A percentile compares a stretch with the other conserved stretches of the same genome.
phyloP scores from a whole-genome alignment of 2,797 vertebrate genomes.

The Sebastes glaucus region DNA sequence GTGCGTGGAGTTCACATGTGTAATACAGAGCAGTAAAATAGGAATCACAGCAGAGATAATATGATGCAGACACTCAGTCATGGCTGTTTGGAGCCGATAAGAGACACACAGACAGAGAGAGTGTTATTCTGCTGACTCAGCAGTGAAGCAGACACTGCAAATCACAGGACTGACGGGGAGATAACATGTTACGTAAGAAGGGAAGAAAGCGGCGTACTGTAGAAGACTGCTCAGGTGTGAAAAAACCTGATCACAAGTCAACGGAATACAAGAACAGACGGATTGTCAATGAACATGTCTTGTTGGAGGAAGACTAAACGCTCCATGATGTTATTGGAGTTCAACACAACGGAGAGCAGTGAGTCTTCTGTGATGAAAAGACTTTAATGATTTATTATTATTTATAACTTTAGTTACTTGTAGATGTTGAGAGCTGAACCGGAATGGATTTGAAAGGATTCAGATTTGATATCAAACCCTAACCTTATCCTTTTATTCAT shows the following conservation, averaged over 20 bases:
- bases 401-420: not conserved
- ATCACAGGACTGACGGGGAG: constrained; percentile 16
- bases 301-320: not conserved
- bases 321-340: accelerated
- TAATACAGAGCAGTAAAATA: not conserved
- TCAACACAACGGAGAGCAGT: not conserved
- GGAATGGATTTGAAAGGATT: not conserved
- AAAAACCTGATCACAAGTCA: not conserved
- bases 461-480: not conserved
- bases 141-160: constrained; percentile 8
- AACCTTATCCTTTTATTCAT: not conserved
- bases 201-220: not conserved
- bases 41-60: constrained; percentile 21
- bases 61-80: constrained; percentile 6
- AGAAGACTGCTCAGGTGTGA: not conserved
- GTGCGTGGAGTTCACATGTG: not conserved
- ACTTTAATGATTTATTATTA: not conserved
- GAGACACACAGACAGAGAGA: not conserved
- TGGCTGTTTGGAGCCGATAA: constrained; percentile 19
- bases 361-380: not conserved
- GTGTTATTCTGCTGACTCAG: constrained; percentile 37
- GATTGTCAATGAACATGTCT: not conserved
- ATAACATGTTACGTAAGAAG: constrained; percentile 28
- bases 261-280: not conserved
- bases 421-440: not conserved